Conservation (phyloP, 1,140 invertebrate species). For the Ctenoplectra terminalis region DNA sequence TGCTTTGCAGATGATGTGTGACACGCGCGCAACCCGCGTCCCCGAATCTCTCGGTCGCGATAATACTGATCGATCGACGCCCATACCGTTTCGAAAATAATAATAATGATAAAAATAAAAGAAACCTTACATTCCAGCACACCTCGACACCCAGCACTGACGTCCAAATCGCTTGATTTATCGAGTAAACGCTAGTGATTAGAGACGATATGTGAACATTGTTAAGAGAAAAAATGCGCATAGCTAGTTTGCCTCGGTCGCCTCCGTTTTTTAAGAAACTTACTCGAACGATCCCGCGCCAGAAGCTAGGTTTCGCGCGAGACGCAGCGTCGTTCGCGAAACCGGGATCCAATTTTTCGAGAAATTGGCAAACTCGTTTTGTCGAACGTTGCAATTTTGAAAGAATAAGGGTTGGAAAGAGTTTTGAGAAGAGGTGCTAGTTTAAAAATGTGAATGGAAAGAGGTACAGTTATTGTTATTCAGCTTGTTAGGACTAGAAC, state of each 20-base stretch:
- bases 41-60: constrained; percentile 40
- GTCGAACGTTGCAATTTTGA: too few species aligned
- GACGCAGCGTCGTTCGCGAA: constrained; percentile 19
- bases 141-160: constrained; percentile 61
- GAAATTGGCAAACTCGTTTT: too few species aligned
- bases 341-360: too few species aligned
- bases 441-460: too few species aligned
- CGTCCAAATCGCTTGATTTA: constrained; percentile 62
- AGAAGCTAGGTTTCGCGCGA: neutral
- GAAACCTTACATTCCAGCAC: constrained; percentile 52
- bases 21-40: constrained; percentile 27
- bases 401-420: too few species aligned
- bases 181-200: constrained; percentile 46
- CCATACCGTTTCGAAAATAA: constrained; percentile 18
- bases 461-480: too few species aligned
- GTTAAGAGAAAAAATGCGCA: constrained; percentile 10
- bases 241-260: constrained; percentile 47
- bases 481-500: too few species aligned
- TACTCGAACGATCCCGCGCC: neutral
- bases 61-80: constrained; percentile 27
- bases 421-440: too few species aligned
- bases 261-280: neutral
- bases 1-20: constrained; percentile 55
- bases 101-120: neutral
- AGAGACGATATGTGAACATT: constrained; percentile 1